Conservation (phyloP, 2,888 invertebrate genomes). For the Melanostoma scalare region DNA sequence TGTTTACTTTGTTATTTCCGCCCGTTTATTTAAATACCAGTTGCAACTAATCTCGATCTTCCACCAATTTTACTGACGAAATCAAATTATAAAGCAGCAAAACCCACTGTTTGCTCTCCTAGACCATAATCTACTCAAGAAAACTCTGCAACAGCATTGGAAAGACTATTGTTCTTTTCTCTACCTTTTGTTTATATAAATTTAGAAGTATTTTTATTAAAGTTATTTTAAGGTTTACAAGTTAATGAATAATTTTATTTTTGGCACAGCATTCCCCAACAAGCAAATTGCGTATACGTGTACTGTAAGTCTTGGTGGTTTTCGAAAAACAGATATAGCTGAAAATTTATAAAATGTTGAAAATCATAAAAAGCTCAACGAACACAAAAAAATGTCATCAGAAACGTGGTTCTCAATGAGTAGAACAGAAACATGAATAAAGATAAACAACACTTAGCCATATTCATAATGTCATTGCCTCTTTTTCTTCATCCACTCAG, state of each 20-base stretch:
- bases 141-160: neutral
- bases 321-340: neutral
- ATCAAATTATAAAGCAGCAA: too few species aligned
- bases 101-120: too few species aligned
- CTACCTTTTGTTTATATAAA: constrained; percentile 42
- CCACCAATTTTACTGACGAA: too few species aligned
- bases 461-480: constrained; percentile 40
- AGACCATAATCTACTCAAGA: too few species aligned
- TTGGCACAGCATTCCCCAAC: constrained; percentile 42
- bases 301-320: constrained; percentile 16
- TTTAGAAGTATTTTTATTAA: constrained; percentile 65
- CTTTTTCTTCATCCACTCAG: constrained; percentile 84
- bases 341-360: neutral
- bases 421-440: neutral
- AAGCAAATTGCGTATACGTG: constrained; percentile 11
- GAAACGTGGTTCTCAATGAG: neutral
- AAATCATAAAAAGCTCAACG: constrained; percentile 22
- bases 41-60: too few species aligned
- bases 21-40: too few species aligned
- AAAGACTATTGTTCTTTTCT: neutral
- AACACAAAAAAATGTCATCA: constrained; percentile 34
- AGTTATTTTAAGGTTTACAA: constrained; percentile 54
- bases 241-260: constrained; percentile 45
- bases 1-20: too few species aligned
- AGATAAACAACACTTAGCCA: too few species aligned